These are phyloP conservation scores for Nothobranchius kuhntae DNA, from an alignment of 2,113 vertebrate species.

Conservation along the genomic window DNA sequence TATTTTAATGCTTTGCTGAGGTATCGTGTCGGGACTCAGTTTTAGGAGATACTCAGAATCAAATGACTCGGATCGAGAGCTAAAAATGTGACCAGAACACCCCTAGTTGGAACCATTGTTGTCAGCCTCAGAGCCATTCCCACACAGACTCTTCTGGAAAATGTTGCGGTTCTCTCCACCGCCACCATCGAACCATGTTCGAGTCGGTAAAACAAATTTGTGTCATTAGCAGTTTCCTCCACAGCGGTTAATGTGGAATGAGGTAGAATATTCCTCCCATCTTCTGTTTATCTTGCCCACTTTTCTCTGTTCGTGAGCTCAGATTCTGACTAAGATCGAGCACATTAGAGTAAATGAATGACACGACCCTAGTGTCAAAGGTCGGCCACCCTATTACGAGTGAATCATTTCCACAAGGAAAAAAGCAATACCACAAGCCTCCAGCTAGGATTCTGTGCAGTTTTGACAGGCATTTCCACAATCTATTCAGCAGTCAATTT, in stretches of 20 bases:
- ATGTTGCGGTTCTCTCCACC: too few species aligned
- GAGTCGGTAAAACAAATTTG: slow-evolving; percentile 54
- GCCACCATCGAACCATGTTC: slow-evolving; percentile 7
- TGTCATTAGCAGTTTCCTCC: slow-evolving; percentile 39
- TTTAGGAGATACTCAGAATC: too few species aligned
- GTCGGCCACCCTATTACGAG: slow-evolving; percentile 53
- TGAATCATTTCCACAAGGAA: slow-evolving; percentile 41
- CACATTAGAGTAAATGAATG: slow-evolving; percentile 55
- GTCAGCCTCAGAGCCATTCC: too few species aligned
- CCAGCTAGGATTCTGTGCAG: slow-evolving; percentile 46
- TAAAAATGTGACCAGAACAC: too few species aligned
- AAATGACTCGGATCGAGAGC: too few species aligned
- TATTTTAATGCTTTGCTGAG: too few species aligned
- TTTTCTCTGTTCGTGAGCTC: slow-evolving; percentile 21
- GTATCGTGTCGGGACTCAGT: too few species aligned
- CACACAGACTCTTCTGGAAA: too few species aligned
- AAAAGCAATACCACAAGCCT: slow-evolving; percentile 32
- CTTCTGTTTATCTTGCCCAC: neutral
- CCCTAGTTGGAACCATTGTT: too few species aligned
- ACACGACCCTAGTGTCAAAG: slow-evolving; percentile 54
- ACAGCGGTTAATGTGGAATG: slow-evolving; percentile 37
- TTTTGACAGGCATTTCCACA: slow-evolving; percentile 61
- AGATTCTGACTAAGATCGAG: slow-evolving; percentile 36
- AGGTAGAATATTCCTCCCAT: slow-evolving; percentile 23
- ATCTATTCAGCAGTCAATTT: slow-evolving; percentile 72